These are phyloP conservation scores for Julus scandinavius DNA, from an alignment of 2,888 invertebrate genomes.

Conservation along the genomic window DNA sequence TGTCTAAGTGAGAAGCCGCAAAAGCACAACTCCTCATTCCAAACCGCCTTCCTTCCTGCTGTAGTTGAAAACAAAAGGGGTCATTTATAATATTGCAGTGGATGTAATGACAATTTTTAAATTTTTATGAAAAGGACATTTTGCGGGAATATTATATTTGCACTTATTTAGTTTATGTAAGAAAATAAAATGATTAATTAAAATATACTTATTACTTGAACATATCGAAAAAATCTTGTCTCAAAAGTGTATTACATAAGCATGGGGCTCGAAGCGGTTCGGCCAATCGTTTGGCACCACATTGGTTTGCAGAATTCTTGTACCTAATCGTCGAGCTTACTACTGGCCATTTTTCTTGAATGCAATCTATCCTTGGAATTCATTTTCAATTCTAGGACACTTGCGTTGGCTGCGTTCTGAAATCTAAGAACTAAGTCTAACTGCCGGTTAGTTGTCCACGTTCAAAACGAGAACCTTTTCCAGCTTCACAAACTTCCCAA, in stretches of 20 bases:
- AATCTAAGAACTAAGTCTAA: not conserved
- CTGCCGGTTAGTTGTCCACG: not conserved
- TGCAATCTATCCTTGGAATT: no score
- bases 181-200: conserved; percentile 34
- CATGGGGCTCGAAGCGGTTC: no score
- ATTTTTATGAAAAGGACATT: conserved; percentile 16
- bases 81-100: not conserved
- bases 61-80: not conserved
- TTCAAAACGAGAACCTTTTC: not conserved
- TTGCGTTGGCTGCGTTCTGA: no score
- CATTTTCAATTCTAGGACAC: no score
- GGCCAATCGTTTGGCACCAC: no score
- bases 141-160: conserved; percentile 24
- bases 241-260: no score
- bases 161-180: conserved; percentile 42
- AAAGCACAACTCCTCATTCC: not conserved
- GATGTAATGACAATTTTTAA: conserved; percentile 39
- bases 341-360: no score
- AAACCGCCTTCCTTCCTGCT: not conserved
- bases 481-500: not conserved
- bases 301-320: no score
- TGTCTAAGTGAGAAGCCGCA: not conserved
- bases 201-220: conserved; percentile 42
- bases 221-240: not conserved
- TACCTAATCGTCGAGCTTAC: no score